Evolutionary conservation across 2,113 vertebrate genomes (phyloP).

Genomic region (Oncorhynchus tshawytscha): DNA sequence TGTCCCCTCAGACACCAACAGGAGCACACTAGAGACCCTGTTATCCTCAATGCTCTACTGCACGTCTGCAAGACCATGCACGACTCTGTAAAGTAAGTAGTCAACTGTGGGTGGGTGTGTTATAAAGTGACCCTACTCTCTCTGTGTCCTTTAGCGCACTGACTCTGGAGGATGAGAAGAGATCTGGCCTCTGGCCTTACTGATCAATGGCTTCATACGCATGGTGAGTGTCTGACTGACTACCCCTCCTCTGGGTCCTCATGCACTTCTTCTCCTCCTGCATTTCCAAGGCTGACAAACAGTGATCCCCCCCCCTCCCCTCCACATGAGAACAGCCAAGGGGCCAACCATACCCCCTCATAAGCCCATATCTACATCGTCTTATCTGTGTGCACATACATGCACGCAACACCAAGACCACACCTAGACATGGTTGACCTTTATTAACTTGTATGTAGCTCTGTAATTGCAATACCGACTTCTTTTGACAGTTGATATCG

Average conservation of each 20-base stretch:
- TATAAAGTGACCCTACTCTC: not conserved
- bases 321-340: constrained; percentile 83
- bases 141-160: constrained; percentile 78
- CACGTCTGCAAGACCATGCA: constrained; percentile 98
- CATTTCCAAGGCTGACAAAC: not conserved
- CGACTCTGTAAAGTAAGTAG: constrained; percentile 93
- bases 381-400: not conserved
- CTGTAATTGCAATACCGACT: not conserved
- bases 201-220: constrained; percentile 94
- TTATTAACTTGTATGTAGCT: no score
- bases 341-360: not conserved
- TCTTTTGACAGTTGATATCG: no score
- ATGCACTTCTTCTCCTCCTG: not conserved
- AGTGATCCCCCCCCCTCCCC: constrained; percentile 83
- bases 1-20: constrained; percentile 81
- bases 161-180: constrained; percentile 93
- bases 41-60: constrained; percentile 94
- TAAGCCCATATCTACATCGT: no score
- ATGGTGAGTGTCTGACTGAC: constrained; percentile 79
- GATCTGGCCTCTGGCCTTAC: constrained; percentile 75
- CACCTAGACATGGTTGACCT: not conserved
- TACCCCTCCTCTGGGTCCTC: no score
- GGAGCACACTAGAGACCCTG: constrained; percentile 90
- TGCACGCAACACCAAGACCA: no score
- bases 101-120: not conserved